A percentile compares a stretch with the other conserved stretches of the same genome.
Evolutionary conservation across 2,113 vertebrate genomes (phyloP).

Genomic region (Ovis aries): DNA sequence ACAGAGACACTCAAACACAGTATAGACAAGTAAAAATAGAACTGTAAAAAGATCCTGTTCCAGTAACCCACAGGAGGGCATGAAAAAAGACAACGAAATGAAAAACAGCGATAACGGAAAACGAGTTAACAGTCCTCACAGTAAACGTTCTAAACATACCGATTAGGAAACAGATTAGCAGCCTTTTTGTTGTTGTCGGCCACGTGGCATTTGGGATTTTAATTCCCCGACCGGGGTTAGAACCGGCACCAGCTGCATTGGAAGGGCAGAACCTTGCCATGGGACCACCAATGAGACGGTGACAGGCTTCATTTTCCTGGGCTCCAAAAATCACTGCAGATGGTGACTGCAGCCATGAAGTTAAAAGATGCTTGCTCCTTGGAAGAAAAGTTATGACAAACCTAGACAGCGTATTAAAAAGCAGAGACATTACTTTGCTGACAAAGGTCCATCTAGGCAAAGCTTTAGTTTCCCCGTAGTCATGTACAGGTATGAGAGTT

Average conservation of each 20-base stretch:
- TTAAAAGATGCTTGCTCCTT: neutral
- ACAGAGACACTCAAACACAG: neutral
- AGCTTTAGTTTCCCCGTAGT: neutral
- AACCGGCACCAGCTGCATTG: neutral
- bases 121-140: neutral
- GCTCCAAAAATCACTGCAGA: neutral
- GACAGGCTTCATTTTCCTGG: neutral
- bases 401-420: neutral
- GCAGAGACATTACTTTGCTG: neutral
- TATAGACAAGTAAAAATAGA: neutral
- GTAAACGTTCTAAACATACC: neutral
- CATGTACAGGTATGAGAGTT: neutral
- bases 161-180: neutral
- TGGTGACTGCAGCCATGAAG: neutral
- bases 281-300: neutral
- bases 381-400: neutral
- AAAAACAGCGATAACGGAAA: neutral
- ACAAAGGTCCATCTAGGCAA: neutral
- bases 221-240: neutral
- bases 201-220: neutral
- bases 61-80: neutral
- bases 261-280: neutral
- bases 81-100: neutral
- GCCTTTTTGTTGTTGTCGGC: neutral
- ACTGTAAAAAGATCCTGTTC: neutral